These are phyloP conservation scores for Eurystomus glaucurus DNA, from an alignment of 2,797 vertebrate species.

Conservation along the genomic window DNA sequence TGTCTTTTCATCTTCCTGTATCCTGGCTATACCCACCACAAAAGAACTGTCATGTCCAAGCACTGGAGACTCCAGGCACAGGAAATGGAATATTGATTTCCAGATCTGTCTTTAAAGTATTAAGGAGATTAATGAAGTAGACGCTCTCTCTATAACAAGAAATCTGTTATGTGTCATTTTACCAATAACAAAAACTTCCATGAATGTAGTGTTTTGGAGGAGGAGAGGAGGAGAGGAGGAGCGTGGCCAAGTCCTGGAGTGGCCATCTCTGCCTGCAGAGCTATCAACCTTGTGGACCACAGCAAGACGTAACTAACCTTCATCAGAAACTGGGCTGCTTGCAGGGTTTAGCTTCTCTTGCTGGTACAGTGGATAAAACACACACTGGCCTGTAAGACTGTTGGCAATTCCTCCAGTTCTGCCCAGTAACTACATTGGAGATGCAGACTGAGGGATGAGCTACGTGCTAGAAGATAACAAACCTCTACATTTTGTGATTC, in stretches of 20 bases:
- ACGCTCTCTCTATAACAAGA: neutral
- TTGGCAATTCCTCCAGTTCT: neutral
- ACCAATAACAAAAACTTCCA: neutral
- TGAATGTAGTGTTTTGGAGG: neutral
- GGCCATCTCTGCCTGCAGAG: neutral
- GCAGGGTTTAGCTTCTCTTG: neutral
- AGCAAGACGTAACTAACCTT: neutral
- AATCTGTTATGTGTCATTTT: neutral
- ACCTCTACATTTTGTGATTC: neutral
- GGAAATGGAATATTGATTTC: neutral
- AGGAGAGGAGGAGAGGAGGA: neutral
- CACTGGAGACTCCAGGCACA: accelerated
- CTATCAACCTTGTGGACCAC: neutral
- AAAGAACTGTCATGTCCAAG: neutral
- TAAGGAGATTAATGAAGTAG: neutral
- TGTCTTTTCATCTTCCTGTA: neutral
- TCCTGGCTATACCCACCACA: neutral
- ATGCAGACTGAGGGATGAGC: neutral
- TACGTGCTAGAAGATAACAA: neutral
- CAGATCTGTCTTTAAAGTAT: neutral
- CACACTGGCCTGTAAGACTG: neutral
- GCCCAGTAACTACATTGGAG: neutral
- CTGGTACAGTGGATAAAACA: neutral
- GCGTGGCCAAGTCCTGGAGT: neutral
- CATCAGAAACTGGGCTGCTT: neutral